These are phyloP conservation scores for Dryocosmus kuriphilus DNA, from an alignment of 2,888 invertebrate species.

Conservation along the genomic window DNA sequence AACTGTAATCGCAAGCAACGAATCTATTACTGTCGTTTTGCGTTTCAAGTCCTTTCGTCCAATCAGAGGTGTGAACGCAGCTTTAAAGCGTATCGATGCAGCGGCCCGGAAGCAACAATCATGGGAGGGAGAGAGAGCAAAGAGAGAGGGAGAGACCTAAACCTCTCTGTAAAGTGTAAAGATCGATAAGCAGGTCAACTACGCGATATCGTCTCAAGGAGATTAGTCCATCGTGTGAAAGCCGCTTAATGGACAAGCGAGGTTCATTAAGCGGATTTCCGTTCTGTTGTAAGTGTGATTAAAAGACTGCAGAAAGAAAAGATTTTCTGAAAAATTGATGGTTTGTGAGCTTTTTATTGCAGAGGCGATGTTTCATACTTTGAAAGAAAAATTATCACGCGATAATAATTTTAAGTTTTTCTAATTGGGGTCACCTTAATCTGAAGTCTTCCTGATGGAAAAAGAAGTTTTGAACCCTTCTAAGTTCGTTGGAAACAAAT, in stretches of 20 bases:
- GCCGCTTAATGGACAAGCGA: slow-evolving; percentile 57
- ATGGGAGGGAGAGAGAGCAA: slow-evolving; percentile 38
- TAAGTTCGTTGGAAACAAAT: too few relatives aligned
- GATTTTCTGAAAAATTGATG: neutral
- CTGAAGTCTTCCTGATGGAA: too few relatives aligned
- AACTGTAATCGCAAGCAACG: slow-evolving; percentile 8
- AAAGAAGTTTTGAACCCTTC: too few relatives aligned
- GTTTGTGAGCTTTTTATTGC: neutral
- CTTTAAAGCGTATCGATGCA: slow-evolving; percentile 65
- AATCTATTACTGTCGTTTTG: slow-evolving; percentile 17
- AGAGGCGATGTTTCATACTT: neutral
- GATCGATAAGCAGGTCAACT: slow-evolving; percentile 69
- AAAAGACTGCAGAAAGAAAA: neutral
- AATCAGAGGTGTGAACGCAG: slow-evolving; percentile 57
- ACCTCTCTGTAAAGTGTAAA: slow-evolving; percentile 53
- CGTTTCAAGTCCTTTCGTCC: neutral
- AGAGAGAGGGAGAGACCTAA: slow-evolving; percentile 61
- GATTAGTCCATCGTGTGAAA: slow-evolving; percentile 54
- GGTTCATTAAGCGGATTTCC: slow-evolving; percentile 36
- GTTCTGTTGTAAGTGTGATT: neutral
- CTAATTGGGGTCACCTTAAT: too few relatives aligned
- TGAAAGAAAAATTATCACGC: neutral
- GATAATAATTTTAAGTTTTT: too few relatives aligned
- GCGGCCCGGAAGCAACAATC: slow-evolving; percentile 69
- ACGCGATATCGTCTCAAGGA: slow-evolving; percentile 51